Base-by-base conservation (phyloP, 2,113 vertebrate genomes). In the Jaculus jaculus region DNA sequence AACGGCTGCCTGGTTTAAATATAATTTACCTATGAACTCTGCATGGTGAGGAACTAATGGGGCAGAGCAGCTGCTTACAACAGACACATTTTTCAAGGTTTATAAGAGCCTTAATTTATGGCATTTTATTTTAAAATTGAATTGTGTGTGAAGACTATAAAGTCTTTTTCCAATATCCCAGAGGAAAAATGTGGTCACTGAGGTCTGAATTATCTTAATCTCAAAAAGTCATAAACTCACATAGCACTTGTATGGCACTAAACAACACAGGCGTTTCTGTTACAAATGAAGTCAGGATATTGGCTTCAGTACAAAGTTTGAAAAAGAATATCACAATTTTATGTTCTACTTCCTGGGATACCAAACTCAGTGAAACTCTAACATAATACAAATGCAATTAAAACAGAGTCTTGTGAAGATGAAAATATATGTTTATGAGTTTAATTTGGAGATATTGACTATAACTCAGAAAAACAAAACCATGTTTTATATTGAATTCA, bases 161-260 rank as follows among this genome's bases (percentile, higher is more conserved):
- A 93, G 9, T 82, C 66, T 94, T 47, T 95, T 96, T 96, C 18
- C 20, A 92, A 23, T 86, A 66, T 94, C 79, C 91, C 72, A 30
- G 66, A 68, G 86, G 93, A 79, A 90, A 63, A 82, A 87, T 65
- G 93, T 54, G 81, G 84, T 93, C 96, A 90, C 58, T 96, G 90
- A 73, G 47, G n/a, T 90, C 91, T 97, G 96, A 97, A 97, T 97
- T 93, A 95, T 54, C 82, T n/a, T 97, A 5, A 17, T 73, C 85
- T 93, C 75, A 92, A 81, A 95, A 71, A 96, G 84, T 94, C 93
- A 84, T 96, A 72, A 84, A 78, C 97, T 82, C 0, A 1, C 24
- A 32, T 12, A 93, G 30, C 89, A 73, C 61, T 51, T 87, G 72
- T 89, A 85, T 74, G 61, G 17, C 28, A 34, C 39, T 63, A 92